Percentiles rank a stretch among this genome's conserved stretches.
phyloP scores from a whole-genome alignment of 2,797 vertebrate species.

The Masticophis lateralis region DNA sequence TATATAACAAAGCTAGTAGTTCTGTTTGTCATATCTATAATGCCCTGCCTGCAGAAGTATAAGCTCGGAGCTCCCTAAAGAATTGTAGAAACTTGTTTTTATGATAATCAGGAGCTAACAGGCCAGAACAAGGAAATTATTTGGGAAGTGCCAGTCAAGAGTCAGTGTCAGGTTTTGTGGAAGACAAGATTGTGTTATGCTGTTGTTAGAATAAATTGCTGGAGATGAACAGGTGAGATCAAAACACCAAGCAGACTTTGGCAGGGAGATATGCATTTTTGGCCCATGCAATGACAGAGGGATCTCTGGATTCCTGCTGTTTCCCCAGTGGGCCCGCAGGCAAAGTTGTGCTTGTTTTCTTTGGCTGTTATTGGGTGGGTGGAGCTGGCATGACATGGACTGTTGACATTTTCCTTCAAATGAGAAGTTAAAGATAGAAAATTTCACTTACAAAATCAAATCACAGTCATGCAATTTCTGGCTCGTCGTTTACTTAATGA shows the following conservation, averaged over 20 bases:
- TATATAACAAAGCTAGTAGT: neutral
- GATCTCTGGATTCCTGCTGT: neutral
- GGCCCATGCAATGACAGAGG: neutral
- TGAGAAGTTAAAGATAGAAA: conserved; percentile 8
- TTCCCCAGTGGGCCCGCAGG: neutral
- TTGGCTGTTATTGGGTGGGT: neutral
- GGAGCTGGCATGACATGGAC: neutral
- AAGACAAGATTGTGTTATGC: neutral
- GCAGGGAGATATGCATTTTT: neutral
- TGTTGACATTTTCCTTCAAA: neutral
- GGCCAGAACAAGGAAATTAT: neutral
- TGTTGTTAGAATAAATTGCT: neutral
- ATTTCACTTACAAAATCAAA: neutral
- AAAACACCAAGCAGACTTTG: neutral
- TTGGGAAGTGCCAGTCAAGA: conserved; percentile 16
- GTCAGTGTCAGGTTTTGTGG: neutral
- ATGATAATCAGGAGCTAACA: conserved; percentile 2
- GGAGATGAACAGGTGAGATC: neutral
- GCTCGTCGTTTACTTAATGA: neutral
- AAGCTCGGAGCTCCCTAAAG: neutral
- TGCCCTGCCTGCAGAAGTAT: neutral
- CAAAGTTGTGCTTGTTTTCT: conserved; percentile 9
- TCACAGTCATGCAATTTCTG: neutral
- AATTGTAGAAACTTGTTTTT: conserved; percentile 1
- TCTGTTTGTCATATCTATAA: neutral